A percentile compares a stretch with the other conserved stretches of the same genome.
Evolutionary conservation across 2,888 invertebrate genomes (phyloP).

Genomic region (Lithosia quadra): DNA sequence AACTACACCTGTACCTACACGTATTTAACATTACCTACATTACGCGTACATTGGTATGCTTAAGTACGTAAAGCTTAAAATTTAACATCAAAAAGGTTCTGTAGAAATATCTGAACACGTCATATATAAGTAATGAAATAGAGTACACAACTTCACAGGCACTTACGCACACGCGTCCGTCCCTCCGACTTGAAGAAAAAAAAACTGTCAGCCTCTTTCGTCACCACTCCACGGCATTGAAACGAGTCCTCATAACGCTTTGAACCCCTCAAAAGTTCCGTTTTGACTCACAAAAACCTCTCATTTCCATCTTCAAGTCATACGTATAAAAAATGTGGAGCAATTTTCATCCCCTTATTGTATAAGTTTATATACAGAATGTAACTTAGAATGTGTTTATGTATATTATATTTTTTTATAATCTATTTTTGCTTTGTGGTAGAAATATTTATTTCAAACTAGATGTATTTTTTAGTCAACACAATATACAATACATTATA

Average conservation of each 20-base stretch:
- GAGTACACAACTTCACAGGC: conserved; percentile 22
- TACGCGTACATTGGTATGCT: too few species aligned
- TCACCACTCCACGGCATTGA: conserved; percentile 42
- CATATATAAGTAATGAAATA: conserved; percentile 18
- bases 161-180: conserved; percentile 16
- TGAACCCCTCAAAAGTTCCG: conserved; percentile 48
- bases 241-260: conserved; percentile 46
- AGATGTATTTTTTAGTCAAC: too few species aligned
- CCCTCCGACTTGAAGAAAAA: conserved; percentile 31
- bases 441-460: background rate
- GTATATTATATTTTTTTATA: background rate
- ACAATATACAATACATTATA: too few species aligned
- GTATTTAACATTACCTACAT: too few species aligned
- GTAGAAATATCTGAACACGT: background rate
- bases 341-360: conserved; percentile 34
- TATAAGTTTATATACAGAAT: conserved; percentile 19
- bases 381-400: background rate
- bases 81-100: background rate
- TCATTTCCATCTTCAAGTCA: conserved; percentile 49
- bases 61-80: background rate
- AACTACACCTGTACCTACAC: too few species aligned
- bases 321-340: conserved; percentile 39
- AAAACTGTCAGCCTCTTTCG: conserved; percentile 42
- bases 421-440: background rate
- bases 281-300: conserved; percentile 46